These are phyloP conservation scores for Callospermophilus lateralis DNA, from an alignment of 2,113 vertebrate genomes.

Conservation along the genomic window DNA sequence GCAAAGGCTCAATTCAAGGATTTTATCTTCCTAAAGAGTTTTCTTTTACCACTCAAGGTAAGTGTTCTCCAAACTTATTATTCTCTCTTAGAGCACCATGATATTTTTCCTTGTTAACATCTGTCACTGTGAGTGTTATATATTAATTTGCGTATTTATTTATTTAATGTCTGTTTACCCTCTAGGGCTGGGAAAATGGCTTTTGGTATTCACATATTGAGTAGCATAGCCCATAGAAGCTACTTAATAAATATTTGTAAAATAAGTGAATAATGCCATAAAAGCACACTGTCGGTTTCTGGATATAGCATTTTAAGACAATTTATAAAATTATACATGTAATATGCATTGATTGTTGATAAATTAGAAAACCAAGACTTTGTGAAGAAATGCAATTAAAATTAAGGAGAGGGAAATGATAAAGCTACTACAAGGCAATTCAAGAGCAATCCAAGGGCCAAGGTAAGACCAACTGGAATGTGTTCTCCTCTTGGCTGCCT, in stretches of 20 bases:
- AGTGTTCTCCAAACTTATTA: not conserved
- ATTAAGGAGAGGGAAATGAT: not conserved
- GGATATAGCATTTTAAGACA: not conserved
- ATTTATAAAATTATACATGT: not conserved
- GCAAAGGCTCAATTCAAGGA: not conserved
- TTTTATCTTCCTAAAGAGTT: not conserved
- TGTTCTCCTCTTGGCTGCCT: not conserved
- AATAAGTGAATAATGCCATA: not conserved
- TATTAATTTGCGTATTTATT: not conserved
- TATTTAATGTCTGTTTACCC: not conserved
- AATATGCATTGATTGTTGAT: not conserved
- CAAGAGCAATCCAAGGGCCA: not conserved
- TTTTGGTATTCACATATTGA: not conserved
- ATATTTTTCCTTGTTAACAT: not conserved
- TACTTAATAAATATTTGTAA: not conserved
- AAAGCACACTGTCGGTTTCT: not conserved
- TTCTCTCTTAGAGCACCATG: not conserved
- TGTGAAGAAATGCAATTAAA: not conserved
- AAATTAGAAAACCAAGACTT: not conserved
- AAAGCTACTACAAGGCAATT: not conserved
- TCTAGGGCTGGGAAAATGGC: not conserved
- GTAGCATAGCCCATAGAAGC: not conserved
- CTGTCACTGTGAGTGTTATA: not conserved
- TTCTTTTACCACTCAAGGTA: not conserved
- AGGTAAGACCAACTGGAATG: not conserved